Percentiles rank a stretch among this genome's conserved stretches.
Conservation (phyloP, 2,888 invertebrate species). For the Coronaproctus castanopsis region DNA sequence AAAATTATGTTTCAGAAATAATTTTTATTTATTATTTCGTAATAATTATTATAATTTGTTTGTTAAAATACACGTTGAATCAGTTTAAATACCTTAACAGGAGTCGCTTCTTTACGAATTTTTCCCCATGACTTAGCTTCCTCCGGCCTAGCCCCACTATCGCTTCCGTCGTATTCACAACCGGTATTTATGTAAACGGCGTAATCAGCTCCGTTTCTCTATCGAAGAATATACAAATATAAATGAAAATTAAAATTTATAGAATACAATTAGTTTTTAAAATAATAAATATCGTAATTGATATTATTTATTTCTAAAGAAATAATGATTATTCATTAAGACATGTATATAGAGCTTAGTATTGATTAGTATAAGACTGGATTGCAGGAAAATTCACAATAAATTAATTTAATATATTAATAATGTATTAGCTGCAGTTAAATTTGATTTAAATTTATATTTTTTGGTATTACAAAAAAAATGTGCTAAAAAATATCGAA, state of each 20-base stretch:
- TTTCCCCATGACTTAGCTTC: constrained; percentile 99
- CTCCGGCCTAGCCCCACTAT: constrained; percentile 92
- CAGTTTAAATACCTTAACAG: constrained; percentile 82
- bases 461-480: no score
- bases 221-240: no score
- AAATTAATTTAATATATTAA: no score
- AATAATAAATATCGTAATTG: neutral
- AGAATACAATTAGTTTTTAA: neutral
- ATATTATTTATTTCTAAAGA: constrained; percentile 2
- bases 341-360: no score
- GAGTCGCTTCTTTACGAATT: constrained; percentile 64
- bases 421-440: no score
- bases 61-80: neutral
- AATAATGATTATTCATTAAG: no score
- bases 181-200: constrained; percentile 89
- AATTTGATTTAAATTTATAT: no score
- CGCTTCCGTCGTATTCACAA: constrained; percentile 92
- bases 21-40: neutral
- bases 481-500: no score
- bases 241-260: constrained; percentile 18
- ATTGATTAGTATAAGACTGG: no score
- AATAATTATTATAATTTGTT: neutral
- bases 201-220: constrained; percentile 90
- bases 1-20: neutral
- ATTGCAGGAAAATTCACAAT: no score